Percentiles rank a stretch among this genome's conserved stretches.
Evolutionary conservation across 2,113 vertebrate genomes (phyloP).

Genomic region (Heptranchias perlo): DNA sequence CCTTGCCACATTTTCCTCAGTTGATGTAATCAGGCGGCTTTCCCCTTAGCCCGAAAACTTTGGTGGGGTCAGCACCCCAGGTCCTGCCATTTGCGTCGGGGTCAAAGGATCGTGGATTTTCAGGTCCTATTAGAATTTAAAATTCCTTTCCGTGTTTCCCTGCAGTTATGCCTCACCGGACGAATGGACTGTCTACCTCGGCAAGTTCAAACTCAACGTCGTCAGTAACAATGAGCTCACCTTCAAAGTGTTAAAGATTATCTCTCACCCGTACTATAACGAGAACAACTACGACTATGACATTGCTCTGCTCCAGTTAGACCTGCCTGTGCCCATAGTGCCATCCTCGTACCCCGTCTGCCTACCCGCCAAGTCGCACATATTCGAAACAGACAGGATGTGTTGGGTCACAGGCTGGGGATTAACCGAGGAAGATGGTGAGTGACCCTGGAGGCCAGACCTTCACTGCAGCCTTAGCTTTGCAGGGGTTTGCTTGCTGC

Average conservation of each 20-base stretch:
- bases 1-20: too few relatives aligned
- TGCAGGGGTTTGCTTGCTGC: too few relatives aligned
- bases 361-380: conserved; percentile 72
- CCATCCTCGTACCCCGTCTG: conserved; percentile 70
- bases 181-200: conserved; percentile 79
- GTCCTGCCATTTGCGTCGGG: not conserved
- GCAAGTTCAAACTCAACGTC: conserved; percentile 67
- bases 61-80: too few relatives aligned
- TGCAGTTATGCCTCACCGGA: conserved; percentile 66
- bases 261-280: conserved; percentile 80
- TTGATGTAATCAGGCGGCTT: too few relatives aligned
- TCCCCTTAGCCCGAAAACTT: too few relatives aligned
- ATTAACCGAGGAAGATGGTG: conserved; percentile 71
- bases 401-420: conserved; percentile 97
- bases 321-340: conserved; percentile 62
- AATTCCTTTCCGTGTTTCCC: not conserved
- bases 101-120: not conserved
- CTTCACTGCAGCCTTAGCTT: not conserved
- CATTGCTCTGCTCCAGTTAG: conserved; percentile 77
- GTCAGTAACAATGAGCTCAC: conserved; percentile 69
- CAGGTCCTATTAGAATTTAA: not conserved
- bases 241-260: conserved; percentile 68
- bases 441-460: conserved; percentile 36
- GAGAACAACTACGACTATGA: conserved; percentile 82
- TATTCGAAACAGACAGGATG: conserved; percentile 69